Evolutionary conservation across 2,888 invertebrate genomes (phyloP), one percentile per base, ranked within the genome.

Genomic region (Dryobota labecula): DNA sequence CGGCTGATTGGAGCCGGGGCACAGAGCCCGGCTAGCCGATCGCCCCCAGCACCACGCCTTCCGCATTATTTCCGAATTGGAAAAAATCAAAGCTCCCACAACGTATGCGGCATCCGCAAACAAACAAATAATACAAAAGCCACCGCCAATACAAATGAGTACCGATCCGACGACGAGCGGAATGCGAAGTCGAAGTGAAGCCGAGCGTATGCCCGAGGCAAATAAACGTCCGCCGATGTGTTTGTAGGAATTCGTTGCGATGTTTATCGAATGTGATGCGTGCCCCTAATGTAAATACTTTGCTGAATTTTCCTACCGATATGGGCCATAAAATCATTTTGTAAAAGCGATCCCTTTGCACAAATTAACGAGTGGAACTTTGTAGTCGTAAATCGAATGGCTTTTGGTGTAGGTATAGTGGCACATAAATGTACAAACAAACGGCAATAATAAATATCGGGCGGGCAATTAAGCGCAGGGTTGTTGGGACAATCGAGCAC

Each of bases 91-190:
- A 95, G 94, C 94, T 91, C 89, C 90, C 88, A 87, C 90, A 90
- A 90, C 92, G 92, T 94, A 94, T 93, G 92, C 92, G 92, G 93
- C 93, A 93, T 93, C 91, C 92, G 91, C 93, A 94, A 95, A 95
- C 94, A 95, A 94, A 95, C 94, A 95, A 95, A 95, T 95, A 95
- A 95, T 93, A 94, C 94, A 92, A 90, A 91, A 92, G 86, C 92
- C 89, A 85, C 93, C 89, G 89, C 93, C 95, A 95, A 96, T 95
- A 96, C 94, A 94, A 95, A 96, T 96, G 96, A 95, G 94, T 89
- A 94, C 88, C 93, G 95, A 95, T 94, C 94, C 93, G 92, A 90
- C 87, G 90, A 86, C 91, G 92, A 92, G 88, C 88, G 90, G 94
- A 93, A 94, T 93, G 92, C 89, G 93, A 93, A 94, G 92, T 92